Evolutionary conservation across 2,797 vertebrate genomes (phyloP).

Genomic region (Cirrhinus mrigala): DNA sequence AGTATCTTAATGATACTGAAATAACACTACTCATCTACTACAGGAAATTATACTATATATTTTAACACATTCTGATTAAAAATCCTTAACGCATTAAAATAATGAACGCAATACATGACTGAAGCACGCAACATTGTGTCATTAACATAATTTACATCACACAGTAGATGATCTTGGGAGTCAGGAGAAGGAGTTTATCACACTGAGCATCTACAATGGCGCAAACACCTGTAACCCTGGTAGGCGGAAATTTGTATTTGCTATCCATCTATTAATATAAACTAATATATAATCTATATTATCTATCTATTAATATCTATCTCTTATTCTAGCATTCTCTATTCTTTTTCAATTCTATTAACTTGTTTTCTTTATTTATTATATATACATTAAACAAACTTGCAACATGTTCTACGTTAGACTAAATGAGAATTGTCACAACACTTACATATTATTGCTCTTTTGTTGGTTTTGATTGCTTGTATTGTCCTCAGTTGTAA

Average conservation of each 20-base stretch:
- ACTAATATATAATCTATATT: neutral
- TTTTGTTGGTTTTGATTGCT: neutral
- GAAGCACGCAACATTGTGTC: neutral
- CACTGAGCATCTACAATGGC: neutral
- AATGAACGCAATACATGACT: neutral
- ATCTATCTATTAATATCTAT: neutral
- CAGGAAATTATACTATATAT: neutral
- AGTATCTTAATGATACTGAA: neutral
- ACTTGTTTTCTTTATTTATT: neutral
- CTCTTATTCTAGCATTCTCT: neutral
- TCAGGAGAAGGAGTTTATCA: neutral
- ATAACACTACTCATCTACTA: neutral
- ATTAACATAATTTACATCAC: neutral
- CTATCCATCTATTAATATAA: neutral
- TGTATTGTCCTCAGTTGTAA: neutral
- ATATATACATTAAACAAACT: neutral
- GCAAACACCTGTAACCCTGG: neutral
- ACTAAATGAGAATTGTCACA: neutral
- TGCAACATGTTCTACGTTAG: neutral
- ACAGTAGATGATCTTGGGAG: slow-evolving; percentile 10
- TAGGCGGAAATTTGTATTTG: neutral
- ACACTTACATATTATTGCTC: neutral
- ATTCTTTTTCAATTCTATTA: neutral
- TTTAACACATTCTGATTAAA: neutral
- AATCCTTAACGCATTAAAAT: neutral